Conservation (phyloP, 2,113 vertebrate species). For the Semnornis frantzii region DNA sequence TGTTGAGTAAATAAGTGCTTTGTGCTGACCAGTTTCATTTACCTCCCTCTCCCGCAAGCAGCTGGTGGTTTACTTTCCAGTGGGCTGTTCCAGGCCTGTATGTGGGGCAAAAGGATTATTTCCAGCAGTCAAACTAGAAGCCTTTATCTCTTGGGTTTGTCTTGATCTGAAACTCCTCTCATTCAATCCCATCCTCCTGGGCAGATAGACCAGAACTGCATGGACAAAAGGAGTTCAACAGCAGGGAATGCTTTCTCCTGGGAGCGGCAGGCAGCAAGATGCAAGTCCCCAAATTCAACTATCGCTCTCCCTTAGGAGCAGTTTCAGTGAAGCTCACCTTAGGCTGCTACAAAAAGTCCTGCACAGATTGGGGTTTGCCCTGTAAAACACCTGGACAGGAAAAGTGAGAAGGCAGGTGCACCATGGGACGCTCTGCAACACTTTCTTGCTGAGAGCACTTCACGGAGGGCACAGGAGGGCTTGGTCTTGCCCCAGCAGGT, state of each 20-base stretch:
- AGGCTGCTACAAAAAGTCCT: not conserved
- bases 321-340: not conserved
- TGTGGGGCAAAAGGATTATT: conserved; percentile 50
- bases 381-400: accelerated
- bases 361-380: accelerated
- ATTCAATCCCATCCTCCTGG: not conserved
- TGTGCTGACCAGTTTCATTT: not conserved
- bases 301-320: not conserved
- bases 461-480: accelerated
- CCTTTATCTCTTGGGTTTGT: accelerated
- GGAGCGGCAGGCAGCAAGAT: not conserved
- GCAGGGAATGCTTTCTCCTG: not conserved
- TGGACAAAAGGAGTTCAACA: accelerated
- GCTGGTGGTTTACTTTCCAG: not conserved
- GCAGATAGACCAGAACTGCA: not conserved
- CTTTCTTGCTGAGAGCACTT: not conserved
- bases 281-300: not conserved
- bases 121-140: not conserved
- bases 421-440: not conserved
- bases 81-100: not conserved
- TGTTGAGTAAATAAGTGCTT: conserved; percentile 55
- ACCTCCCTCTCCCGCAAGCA: not conserved
- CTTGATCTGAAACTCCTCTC: not conserved
- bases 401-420: not conserved
- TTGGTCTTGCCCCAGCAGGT: not conserved